Evolutionary conservation across 30 jellyfish, hydroid and myxozoan genomes (phyloP).

Genomic region (Chironex yamaguchii): DNA sequence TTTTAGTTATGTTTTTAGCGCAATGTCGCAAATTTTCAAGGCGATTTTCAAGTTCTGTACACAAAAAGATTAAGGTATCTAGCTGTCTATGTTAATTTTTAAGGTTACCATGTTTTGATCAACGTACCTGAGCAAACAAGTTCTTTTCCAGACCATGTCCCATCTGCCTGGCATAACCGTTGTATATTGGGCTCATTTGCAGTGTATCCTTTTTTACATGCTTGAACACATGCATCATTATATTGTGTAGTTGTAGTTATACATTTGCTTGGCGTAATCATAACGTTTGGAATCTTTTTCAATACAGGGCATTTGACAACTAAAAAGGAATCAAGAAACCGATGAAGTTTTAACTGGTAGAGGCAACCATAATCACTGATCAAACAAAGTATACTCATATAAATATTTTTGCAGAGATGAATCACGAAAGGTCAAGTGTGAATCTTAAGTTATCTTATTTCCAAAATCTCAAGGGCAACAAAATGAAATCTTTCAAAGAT

Average conservation of each 20-base stretch:
- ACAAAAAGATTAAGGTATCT: too few relatives aligned
- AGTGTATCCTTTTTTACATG: conserved; percentile 88
- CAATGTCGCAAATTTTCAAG: neutral
- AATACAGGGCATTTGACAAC: conserved; percentile 90
- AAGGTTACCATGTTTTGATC: too few relatives aligned
- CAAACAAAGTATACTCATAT: too few relatives aligned
- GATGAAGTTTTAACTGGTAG: too few relatives aligned
- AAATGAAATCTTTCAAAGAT: too few relatives aligned
- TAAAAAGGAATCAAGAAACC: conserved; percentile 2
- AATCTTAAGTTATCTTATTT: too few relatives aligned
- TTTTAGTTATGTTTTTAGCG: too few relatives aligned
- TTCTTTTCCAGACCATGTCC: conserved; percentile 97
- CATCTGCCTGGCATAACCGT: conserved; percentile 92
- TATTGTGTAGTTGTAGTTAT: conserved; percentile 75
- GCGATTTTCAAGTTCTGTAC: neutral
- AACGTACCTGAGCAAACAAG: conserved; percentile 86
- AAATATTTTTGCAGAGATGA: too few relatives aligned
- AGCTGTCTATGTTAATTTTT: too few relatives aligned
- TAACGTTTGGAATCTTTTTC: conserved; percentile 83
- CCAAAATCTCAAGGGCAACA: too few relatives aligned
- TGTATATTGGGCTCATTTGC: conserved; percentile 61
- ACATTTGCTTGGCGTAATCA: conserved; percentile 77
- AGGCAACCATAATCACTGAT: too few relatives aligned
- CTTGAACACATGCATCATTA: conserved; percentile 85
- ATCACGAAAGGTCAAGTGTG: too few relatives aligned